Evolutionary conservation across 2,888 invertebrate genomes (phyloP), one percentile per base, ranked within the genome.

Genomic region (Andrena bicolor): DNA sequence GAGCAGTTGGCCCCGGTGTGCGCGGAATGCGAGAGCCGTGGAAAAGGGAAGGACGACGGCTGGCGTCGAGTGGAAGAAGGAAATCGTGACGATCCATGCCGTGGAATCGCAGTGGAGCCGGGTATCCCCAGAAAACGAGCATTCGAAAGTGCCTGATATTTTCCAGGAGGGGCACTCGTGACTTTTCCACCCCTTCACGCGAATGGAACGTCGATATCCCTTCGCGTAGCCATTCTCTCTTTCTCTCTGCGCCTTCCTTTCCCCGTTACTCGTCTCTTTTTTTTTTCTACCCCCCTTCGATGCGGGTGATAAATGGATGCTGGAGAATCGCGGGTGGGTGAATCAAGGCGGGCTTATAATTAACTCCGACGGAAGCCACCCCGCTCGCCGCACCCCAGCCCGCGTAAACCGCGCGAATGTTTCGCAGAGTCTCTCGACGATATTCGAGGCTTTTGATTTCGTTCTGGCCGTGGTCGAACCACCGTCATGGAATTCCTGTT

Each of bases 91-190:
- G 58, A 77, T 58, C 32, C 56, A 56, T 61, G 76, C 28, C 23
- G 13, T 23, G 76, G 41, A 56, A 64, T 64, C 32, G 53, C 41
- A 5, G 41, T 41, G 0, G 32, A 70, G 61, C 51, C 10, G 3
- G 4, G 35, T 26, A 49, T 58, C 48, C 30, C 41, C 61, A 10
- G 69, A n/a, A 64, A 69, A 60, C 63, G 64, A 70, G 51, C 58
- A 32, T 71, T 80, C 65, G 78, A 64, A 58, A 65, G 49, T 65
- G 70, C 26, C 60, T 53, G 80, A 80, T 80, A 80, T 79, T 80
- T 79, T 70, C 80, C 60, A 48, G 64, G 51, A 80, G 32, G 41
- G 60, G 49, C 2, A 49, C 65, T 71, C 70, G 26, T 53, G 78
- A 65, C 65, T 53, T 71, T 66, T 53, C 23, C 30, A 23, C 56